These are phyloP conservation scores for Actinostola sp. DNA, from an alignment of 92 coral and sea anemone genomes.

Conservation along the genomic window DNA sequence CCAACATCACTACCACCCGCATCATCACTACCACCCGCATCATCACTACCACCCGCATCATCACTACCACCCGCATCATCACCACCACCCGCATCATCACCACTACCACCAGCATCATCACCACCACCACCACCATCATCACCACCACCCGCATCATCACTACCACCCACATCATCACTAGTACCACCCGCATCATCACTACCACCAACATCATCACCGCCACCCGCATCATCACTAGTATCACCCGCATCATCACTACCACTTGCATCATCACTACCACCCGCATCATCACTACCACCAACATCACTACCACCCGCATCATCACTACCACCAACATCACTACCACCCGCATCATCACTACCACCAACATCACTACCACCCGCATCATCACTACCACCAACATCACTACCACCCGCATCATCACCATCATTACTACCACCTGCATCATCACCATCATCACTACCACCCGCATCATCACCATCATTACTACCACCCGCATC, in stretches of 20 bases:
- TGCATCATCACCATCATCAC: neutral
- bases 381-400: neutral
- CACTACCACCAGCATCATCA: neutral
- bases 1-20: neutral
- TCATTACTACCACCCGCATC: too few relatives aligned
- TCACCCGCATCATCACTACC: too few relatives aligned
- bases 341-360: neutral
- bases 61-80: neutral
- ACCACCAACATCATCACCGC: neutral
- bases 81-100: neutral
- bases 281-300: neutral
- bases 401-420: too few relatives aligned
- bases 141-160: neutral
- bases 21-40: neutral
- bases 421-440: neutral
- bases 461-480: neutral
- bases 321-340: neutral
- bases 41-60: neutral
- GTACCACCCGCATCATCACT: neutral
- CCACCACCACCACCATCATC: too few relatives aligned
- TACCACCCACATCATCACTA: too few relatives aligned
- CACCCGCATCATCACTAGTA: too few relatives aligned
- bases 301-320: neutral
- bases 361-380: neutral
- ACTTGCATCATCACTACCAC: neutral